Evolutionary conservation across 2,888 invertebrate genomes (phyloP).

Genomic region (Congeria kusceri): DNA sequence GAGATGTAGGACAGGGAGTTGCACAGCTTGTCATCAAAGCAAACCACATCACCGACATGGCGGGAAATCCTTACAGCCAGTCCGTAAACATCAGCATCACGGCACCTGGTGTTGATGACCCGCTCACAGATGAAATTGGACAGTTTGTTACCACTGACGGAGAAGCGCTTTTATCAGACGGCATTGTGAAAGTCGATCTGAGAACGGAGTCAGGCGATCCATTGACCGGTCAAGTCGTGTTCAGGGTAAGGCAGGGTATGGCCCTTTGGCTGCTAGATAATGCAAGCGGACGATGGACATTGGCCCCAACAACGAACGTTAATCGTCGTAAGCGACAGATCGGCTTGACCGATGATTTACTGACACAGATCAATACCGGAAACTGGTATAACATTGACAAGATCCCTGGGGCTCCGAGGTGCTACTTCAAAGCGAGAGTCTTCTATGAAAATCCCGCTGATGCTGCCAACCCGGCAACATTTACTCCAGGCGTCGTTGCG

Average conservation of each 20-base stretch:
- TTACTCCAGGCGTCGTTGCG: conserved; percentile 19
- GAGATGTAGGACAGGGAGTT: not conserved
- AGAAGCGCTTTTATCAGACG: conserved; percentile 12
- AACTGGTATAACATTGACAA: conserved; percentile 38
- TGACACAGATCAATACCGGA: conserved; percentile 13
- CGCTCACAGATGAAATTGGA: conserved; percentile 15
- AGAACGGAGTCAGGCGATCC: not conserved
- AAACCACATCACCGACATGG: conserved; percentile 11
- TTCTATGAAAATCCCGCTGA: conserved; percentile 15
- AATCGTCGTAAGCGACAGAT: conserved; percentile 16
- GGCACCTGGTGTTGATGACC: conserved; percentile 10
- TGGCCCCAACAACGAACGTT: not conserved
- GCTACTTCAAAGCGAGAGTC: conserved; percentile 45
- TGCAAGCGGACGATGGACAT: conserved; percentile 9
- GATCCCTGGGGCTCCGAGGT: conserved; percentile 32
- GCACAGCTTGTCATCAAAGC: conserved; percentile 20
- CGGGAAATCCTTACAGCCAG: conserved; percentile 9
- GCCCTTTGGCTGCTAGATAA: conserved; percentile 24
- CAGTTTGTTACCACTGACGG: conserved; percentile 24
- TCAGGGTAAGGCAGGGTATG: conserved; percentile 20
- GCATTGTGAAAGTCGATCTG: conserved; percentile 20
- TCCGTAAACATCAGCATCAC: conserved; percentile 3
- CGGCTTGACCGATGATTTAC: conserved; percentile 12
- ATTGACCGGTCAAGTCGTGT: not conserved
- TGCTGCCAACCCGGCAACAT: conserved; percentile 19